phyloP scores from a whole-genome alignment of 2,113 vertebrate species.

The Gymnorhina tibicen region DNA sequence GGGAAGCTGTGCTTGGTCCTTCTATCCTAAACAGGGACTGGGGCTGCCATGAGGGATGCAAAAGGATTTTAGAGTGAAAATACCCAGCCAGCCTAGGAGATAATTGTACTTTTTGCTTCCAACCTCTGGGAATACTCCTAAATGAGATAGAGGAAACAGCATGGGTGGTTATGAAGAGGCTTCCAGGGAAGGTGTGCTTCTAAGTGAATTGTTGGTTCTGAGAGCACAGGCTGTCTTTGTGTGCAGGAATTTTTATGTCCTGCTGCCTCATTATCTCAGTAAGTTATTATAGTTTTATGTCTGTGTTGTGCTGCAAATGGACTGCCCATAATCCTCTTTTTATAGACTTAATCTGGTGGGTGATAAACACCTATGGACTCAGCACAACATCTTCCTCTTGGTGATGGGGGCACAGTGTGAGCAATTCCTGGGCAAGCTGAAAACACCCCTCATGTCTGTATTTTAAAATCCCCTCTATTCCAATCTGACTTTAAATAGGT shows the following conservation, averaged over 20 bases:
- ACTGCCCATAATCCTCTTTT: slow-evolving; percentile 35
- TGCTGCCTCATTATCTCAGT: slow-evolving; percentile 20
- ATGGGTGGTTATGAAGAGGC: accelerated
- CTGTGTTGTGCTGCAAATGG: slow-evolving; percentile 31
- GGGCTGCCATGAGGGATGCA: neutral
- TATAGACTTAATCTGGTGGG: slow-evolving; percentile 33
- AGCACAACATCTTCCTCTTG: neutral
- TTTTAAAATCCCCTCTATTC: neutral
- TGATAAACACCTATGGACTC: neutral
- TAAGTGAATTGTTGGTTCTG: neutral
- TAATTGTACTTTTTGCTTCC: neutral
- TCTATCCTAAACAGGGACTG: neutral
- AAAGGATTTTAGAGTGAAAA: neutral
- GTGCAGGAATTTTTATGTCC: neutral
- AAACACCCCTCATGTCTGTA: neutral
- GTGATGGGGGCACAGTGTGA: neutral
- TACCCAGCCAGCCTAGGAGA: neutral
- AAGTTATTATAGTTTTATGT: slow-evolving; percentile 38
- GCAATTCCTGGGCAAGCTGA: neutral
- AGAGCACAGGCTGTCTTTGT: neutral
- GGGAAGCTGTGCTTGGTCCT: neutral
- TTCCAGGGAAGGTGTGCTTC: neutral
- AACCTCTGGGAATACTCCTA: neutral
- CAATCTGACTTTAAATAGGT: neutral
- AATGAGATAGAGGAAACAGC: neutral